Percentiles rank a stretch among this genome's conserved stretches.
These are phyloP conservation scores for Hemaris fuciformis DNA, from an alignment of 2,888 invertebrate species.

Conservation along the genomic window DNA sequence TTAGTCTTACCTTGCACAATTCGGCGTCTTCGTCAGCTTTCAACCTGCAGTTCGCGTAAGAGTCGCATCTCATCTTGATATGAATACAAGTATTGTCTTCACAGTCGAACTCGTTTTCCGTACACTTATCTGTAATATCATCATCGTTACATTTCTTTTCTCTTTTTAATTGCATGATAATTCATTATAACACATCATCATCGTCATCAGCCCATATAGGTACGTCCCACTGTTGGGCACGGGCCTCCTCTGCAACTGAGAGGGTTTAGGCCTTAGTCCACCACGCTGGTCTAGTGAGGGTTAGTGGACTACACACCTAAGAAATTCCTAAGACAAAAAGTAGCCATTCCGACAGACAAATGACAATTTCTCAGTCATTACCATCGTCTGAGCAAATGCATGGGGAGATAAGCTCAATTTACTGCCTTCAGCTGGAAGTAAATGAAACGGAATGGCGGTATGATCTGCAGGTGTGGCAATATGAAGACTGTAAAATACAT, in stretches of 20 bases:
- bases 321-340: too few relatives aligned
- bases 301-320: too few relatives aligned
- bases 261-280: too few relatives aligned
- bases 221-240: too few relatives aligned
- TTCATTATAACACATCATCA: too few relatives aligned
- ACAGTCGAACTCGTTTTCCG: constrained; percentile 87
- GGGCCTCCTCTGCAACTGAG: too few relatives aligned
- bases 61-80: constrained; percentile 85
- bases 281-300: too few relatives aligned
- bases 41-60: constrained; percentile 89
- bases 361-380: background rate
- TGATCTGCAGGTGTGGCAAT: background rate
- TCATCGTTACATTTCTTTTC: too few relatives aligned
- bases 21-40: constrained; percentile 87
- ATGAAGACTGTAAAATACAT: too few relatives aligned
- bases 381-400: background rate
- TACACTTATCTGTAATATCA: constrained; percentile 61
- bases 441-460: background rate
- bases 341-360: background rate
- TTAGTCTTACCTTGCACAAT: constrained; percentile 62
- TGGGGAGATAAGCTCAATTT: constrained; percentile 2
- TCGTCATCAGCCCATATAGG: too few relatives aligned
- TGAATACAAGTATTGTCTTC: constrained; percentile 94
- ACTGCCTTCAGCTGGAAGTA: background rate
- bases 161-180: too few relatives aligned